Evolutionary conservation across 1,140 invertebrate species (phyloP).

Genomic region (Penaeus japonicus): DNA sequence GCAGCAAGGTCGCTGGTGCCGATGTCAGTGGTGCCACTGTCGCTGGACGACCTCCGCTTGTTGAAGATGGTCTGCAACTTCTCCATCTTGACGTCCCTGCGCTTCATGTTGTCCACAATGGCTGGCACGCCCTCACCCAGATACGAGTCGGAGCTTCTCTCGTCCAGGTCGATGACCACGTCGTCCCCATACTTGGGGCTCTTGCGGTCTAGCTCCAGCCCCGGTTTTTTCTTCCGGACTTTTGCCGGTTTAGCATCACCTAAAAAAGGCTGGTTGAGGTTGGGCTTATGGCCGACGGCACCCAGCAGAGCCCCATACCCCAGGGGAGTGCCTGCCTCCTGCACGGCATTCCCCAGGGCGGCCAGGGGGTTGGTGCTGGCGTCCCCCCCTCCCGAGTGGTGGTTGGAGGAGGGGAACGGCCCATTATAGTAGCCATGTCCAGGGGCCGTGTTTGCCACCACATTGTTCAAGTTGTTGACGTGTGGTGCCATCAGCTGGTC

Average conservation of each 20-base stretch:
- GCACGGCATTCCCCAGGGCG: conserved; percentile 46
- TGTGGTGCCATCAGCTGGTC: conserved; percentile 52
- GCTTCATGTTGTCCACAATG: conserved; percentile 36
- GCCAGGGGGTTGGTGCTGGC: conserved; percentile 35
- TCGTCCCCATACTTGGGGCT: conserved; percentile 53
- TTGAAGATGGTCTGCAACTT: conserved; percentile 51
- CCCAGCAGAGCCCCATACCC: conserved; percentile 50
- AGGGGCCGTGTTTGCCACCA: conserved; percentile 32
- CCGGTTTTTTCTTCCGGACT: conserved; percentile 58
- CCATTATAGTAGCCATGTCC: conserved; percentile 40
- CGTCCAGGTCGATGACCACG: conserved; percentile 53
- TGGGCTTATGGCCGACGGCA: conserved; percentile 39
- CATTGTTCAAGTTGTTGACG: conserved; percentile 53
- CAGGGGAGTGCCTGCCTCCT: conserved; percentile 45
- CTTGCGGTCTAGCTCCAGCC: conserved; percentile 48
- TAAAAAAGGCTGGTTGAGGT: conserved; percentile 58
- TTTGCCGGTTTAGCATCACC: conserved; percentile 58
- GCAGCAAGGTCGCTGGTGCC: conserved; percentile 55
- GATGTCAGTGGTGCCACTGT: conserved; percentile 48
- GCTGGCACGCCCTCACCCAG: conserved; percentile 16
- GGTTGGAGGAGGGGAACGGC: conserved; percentile 30
- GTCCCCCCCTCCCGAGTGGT: background rate
- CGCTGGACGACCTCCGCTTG: conserved; percentile 56
- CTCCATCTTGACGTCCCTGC: conserved; percentile 55
- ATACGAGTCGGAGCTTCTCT: conserved; percentile 40